Percentiles rank a stretch among this genome's conserved stretches.
Evolutionary conservation across 2,888 invertebrate species (phyloP).

Genomic region (Diarsia rubi): DNA sequence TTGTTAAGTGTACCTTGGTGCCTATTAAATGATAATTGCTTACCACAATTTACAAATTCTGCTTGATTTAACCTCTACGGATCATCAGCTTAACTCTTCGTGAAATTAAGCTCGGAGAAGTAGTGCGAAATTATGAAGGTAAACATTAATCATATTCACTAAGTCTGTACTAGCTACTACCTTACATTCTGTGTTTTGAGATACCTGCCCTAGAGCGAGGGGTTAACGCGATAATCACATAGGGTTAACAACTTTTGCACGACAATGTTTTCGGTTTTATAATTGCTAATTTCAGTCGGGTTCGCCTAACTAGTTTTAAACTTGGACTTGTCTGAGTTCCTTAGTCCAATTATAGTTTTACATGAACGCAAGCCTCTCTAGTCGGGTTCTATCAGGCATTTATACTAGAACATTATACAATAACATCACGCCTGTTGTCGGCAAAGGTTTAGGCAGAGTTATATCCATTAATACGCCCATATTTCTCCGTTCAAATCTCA

Average conservation of each 20-base stretch:
- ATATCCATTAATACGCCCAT: too few species aligned
- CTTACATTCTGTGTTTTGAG: not conserved
- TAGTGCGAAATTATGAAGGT: conserved; percentile 5
- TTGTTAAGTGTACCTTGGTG: not conserved
- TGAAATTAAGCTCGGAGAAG: not conserved
- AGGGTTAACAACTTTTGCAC: not conserved
- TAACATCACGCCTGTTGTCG: too few species aligned
- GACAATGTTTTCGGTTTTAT: not conserved
- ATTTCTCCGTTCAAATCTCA: too few species aligned
- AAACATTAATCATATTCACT: conserved; percentile 14
- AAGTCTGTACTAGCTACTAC: not conserved
- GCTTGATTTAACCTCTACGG: not conserved
- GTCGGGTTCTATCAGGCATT: not conserved
- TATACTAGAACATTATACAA: too few species aligned
- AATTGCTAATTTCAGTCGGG: not conserved
- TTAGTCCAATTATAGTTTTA: not conserved
- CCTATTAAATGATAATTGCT: not conserved
- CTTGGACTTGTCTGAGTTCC: not conserved
- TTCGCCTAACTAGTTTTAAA: not conserved
- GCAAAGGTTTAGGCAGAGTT: too few species aligned
- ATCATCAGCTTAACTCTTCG: not conserved
- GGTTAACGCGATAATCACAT: not conserved
- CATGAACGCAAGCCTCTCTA: not conserved
- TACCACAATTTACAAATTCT: not conserved
- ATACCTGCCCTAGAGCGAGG: not conserved